Evolutionary conservation across 53 echinoderm and acorn worm species (phyloP).

Genomic region (Luidia sarsii): DNA sequence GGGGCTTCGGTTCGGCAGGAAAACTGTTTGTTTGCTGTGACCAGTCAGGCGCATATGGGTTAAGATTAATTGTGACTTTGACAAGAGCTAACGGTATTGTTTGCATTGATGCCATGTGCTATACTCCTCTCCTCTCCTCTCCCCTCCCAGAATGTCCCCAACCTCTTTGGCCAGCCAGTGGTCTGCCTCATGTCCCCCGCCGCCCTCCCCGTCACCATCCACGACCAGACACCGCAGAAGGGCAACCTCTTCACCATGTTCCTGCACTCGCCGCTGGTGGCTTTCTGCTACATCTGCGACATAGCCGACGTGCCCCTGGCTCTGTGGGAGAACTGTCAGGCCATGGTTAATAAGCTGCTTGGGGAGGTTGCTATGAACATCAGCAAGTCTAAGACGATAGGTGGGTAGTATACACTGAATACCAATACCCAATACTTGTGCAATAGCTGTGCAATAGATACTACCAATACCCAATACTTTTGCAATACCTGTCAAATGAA

Average conservation of each 20-base stretch:
- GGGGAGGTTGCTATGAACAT: slow-evolving; percentile 74
- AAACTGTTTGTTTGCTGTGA: no score
- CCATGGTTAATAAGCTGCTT: slow-evolving; percentile 83
- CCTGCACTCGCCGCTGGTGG: slow-evolving; percentile 84
- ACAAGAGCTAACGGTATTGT: no score
- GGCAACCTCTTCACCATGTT: slow-evolving; percentile 99
- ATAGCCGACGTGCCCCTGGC: slow-evolving; percentile 82
- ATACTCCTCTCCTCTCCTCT: neutral
- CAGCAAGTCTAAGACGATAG: slow-evolving; percentile 89
- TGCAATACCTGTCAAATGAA: no score
- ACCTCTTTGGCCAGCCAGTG: slow-evolving; percentile 97
- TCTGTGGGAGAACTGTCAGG: slow-evolving; percentile 92
- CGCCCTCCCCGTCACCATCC: slow-evolving; percentile 71
- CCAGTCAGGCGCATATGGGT: no score
- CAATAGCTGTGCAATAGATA: no score
- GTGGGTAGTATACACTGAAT: no score
- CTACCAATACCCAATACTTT: no score
- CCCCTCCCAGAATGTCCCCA: slow-evolving; percentile 88
- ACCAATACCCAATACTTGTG: no score
- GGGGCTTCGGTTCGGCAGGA: no score
- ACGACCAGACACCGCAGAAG: slow-evolving; percentile 74
- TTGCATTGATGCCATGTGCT: neutral
- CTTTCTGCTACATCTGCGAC: slow-evolving; percentile 88
- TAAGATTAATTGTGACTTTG: no score
- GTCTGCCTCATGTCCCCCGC: slow-evolving; percentile 93